Evolutionary conservation across 1,140 invertebrate genomes (phyloP).

Genomic region (Cotesia chilonis): DNA sequence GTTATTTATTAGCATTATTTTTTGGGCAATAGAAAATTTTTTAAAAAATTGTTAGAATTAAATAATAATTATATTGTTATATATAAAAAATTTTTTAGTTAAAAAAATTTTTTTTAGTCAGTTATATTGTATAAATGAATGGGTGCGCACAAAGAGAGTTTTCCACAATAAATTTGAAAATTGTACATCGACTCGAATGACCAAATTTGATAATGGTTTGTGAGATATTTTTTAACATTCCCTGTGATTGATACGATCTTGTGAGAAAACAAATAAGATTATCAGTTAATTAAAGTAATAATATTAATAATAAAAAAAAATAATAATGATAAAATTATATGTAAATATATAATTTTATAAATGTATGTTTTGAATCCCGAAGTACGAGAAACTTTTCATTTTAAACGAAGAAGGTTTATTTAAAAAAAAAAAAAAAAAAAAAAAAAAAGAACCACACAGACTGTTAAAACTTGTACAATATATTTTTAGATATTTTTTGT

Average conservation of each 20-base stretch:
- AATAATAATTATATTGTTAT: too few species aligned
- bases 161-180: constrained; percentile 12
- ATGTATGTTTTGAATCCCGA: constrained; percentile 9
- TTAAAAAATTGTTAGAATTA: too few species aligned
- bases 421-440: constrained; percentile 14
- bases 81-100: too few species aligned
- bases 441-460: constrained; percentile 16
- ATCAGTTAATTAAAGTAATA: background rate
- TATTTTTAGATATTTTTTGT: constrained; percentile 49
- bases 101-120: too few species aligned
- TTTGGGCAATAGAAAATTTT: too few species aligned
- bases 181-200: constrained; percentile 10
- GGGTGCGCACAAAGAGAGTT: constrained; percentile 18
- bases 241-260: constrained; percentile 10
- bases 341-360: background rate
- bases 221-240: constrained; percentile 16
- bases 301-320: background rate
- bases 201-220: background rate
- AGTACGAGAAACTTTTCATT: constrained; percentile 23
- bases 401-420: constrained; percentile 29
- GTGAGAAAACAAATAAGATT: background rate
- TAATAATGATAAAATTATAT: background rate
- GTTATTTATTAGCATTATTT: too few species aligned
- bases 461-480: constrained; percentile 45
- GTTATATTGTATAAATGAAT: too few species aligned